Evolutionary conservation across 2,797 vertebrate species (phyloP), one percentile per base, ranked within the genome.

Genomic region (Helicolenus hilgendorfi): DNA sequence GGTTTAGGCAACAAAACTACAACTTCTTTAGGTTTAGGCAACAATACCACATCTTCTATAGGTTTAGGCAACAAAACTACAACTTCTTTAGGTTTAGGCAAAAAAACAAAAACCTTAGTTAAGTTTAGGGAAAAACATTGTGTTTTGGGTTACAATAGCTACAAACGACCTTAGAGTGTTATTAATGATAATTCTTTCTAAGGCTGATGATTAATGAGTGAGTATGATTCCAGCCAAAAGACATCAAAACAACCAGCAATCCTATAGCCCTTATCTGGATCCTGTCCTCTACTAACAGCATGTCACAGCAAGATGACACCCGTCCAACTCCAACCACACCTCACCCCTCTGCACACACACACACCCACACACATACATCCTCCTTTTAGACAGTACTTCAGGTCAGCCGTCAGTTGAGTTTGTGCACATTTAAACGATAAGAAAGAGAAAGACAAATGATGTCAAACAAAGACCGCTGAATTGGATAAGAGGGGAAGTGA

Each of bases 251-350:
- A 65, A 73, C 36, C 1, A 45, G 18, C 33, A 62, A 67, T 55
- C 60, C 27, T 55, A 49, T 36, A 71, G 55, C 65, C 78, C 33
- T 68, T 45, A 72, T 26, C 58, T 55, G 33, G 69, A 83, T 72
- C 77, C 65, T 33, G 20, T 36, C 77, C 35, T 70, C 18, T 22
- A 71, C 64, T 38, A 83, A 73, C 77, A 89, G 60, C 70, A 76
- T 36, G 45, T 69, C 82, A 72, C 55, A 68, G 64, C 56, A 77
- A 73, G 75, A 76, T 62, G 75, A 88, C 62, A 82, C 60, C 53
- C 18, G 45, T 27, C 55, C 69, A 70, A 27, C 22, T 33, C 11
- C 67, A 67, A 27, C 55, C 31, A 71, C 58, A 38, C 49, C 63
- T 8, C 59, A 31, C 31, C 49, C 1, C 15, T 55, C 26, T 45